These are phyloP conservation scores for Leptatherina wallacei DNA, from an alignment of 2,797 vertebrate genomes.

Conservation along the genomic window DNA sequence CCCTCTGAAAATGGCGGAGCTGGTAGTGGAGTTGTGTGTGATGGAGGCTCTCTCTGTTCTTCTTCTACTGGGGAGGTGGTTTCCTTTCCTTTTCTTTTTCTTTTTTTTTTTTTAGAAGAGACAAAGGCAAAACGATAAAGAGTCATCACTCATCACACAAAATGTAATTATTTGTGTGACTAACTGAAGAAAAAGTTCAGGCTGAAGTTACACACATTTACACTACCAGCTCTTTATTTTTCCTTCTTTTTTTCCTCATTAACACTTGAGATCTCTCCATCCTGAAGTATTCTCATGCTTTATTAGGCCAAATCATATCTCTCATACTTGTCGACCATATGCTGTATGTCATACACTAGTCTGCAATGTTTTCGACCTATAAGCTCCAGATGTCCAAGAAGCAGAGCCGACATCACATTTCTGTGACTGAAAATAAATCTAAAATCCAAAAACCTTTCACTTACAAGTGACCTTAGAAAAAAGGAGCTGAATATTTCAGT, in stretches of 20 bases:
- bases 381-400: conserved; percentile 5
- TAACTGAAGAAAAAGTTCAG: not conserved
- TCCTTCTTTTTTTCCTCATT: conserved; percentile 8
- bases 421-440: conserved; percentile 7
- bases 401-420: conserved; percentile 11
- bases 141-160: not conserved
- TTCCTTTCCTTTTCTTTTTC: conserved; percentile 5
- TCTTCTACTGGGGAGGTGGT: not conserved
- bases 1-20: conserved; percentile 57
- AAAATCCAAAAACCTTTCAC: conserved; percentile 21
- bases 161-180: conserved; percentile 10
- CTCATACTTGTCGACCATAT: conserved; percentile 2
- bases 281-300: conserved; percentile 13
- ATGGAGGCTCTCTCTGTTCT: conserved; percentile 13
- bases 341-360: conserved; percentile 5
- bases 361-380: conserved; percentile 2
- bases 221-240: conserved; percentile 46
- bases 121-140: not conserved
- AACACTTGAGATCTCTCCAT: conserved; percentile 36
- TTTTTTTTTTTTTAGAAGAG: not conserved
- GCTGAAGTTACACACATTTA: conserved; percentile 15
- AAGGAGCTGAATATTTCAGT: conserved; percentile 32
- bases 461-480: conserved; percentile 13
- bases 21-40: conserved; percentile 57
- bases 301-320: conserved; percentile 7